Base-by-base conservation (phyloP, 2,797 vertebrate genomes). In the Jordanella pulchra region DNA sequence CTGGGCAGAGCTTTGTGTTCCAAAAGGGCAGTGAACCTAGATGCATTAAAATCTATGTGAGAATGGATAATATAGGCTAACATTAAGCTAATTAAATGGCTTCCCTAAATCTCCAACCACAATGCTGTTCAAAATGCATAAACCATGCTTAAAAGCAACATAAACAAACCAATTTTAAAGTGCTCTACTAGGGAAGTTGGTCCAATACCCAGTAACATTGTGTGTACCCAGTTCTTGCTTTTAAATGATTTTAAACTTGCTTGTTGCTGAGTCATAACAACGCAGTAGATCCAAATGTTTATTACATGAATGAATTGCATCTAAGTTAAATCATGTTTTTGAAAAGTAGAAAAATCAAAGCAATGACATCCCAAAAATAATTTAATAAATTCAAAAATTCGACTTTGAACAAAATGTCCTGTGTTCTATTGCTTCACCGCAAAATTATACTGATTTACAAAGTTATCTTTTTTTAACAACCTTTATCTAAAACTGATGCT, bases 401-500 rank as follows among this genome's bases (percentile, higher is more conserved):
- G 25, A 27, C 17, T 28, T n/a, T 23, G 18, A n/a, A n/a, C 4
- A 13, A 60, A 35, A 35, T 60, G 3, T 12, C 1, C 35, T 51
- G 12, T 4, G 54, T n/a, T 61, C 9, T 1, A 23, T 39, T 61
- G 30, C 25, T 48, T 67, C 3, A 39, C 7, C 27, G 7, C 28
- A 42, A 53, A 39, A 21, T n/a, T 28, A 39, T 13, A 32, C 17
- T 60, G 23, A 35, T 10, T 7, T 45, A 30, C 21, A 0, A 51
- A 14, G 10, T 17, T 72, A 28, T 42, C 7, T 35, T 4, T 11
- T 65, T 51, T n/a, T 25, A 23, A 45, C 54, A 27, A 3, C 58
- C 27, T 79, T 72, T 39, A 66, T 39, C 51, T 27, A 11, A 61
- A 39, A 39, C 32, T 39, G 9, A n/a, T n/a, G n/a, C n/a, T n/a